A percentile compares a stretch with the other conserved stretches of the same genome.
phyloP scores from a whole-genome alignment of 1,140 invertebrate species.

The Wasmannia auropunctata region DNA sequence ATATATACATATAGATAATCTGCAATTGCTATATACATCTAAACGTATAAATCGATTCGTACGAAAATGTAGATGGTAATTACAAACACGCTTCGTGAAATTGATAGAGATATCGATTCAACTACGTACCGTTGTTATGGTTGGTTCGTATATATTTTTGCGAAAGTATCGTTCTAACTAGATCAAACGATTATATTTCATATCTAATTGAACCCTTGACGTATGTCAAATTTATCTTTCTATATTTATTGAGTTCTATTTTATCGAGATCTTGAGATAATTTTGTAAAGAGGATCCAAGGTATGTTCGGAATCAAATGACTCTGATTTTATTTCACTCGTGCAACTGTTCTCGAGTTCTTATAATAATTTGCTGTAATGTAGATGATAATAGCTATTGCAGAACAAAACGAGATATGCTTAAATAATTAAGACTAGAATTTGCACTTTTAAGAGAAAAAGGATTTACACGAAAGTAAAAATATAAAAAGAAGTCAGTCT shows the following conservation, averaged over 20 bases:
- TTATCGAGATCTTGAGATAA: not conserved
- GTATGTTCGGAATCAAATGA: not conserved
- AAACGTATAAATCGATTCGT: conserved; percentile 36
- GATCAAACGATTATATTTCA: not conserved
- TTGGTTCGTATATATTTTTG: not conserved
- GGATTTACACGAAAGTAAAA: not conserved
- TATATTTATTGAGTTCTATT: too few species aligned
- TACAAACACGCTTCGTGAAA: conserved; percentile 26
- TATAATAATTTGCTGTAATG: not conserved
- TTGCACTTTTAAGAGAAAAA: not conserved
- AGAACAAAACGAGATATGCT: not conserved
- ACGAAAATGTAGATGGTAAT: conserved; percentile 19
- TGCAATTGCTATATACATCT: not conserved
- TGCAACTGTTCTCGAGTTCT: not conserved
- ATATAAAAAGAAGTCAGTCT: too few species aligned
- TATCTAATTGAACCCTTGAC: not conserved
- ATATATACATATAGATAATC: conserved; percentile 3
- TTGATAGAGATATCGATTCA: conserved; percentile 24
- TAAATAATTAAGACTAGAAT: not conserved
- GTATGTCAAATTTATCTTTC: not conserved
- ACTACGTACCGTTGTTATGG: not conserved
- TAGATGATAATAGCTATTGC: not conserved
- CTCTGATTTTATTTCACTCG: not conserved
- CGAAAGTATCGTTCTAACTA: not conserved
- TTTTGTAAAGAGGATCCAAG: not conserved